Conservation (phyloP, 2,888 invertebrate species). For the Dicyrtoma fusca region DNA sequence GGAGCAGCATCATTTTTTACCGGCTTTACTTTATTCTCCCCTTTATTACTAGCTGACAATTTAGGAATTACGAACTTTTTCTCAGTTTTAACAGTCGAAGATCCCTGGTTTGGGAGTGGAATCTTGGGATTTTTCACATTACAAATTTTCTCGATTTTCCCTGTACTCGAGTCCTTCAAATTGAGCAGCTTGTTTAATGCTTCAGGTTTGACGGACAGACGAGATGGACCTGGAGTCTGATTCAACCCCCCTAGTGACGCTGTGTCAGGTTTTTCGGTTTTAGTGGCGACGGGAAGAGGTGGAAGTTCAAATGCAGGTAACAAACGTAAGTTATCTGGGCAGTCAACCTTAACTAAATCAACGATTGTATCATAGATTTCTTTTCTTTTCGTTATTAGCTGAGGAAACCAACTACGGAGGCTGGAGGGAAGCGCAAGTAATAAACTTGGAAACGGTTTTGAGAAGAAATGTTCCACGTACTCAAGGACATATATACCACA, state of each 20-base stretch:
- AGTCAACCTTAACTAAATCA: slow-evolving; percentile 72
- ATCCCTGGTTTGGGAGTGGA: not conserved
- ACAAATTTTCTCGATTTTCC: not conserved
- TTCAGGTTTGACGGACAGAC: not conserved
- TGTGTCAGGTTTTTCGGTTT: not conserved
- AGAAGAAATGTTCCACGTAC: slow-evolving; percentile 95
- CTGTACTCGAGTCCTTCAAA: no score
- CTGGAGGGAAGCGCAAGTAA: slow-evolving; percentile 59
- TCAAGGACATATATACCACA: slow-evolving; percentile 95
- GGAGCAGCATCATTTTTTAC: no score
- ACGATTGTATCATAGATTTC: slow-evolving; percentile 80
- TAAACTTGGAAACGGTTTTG: slow-evolving; percentile 57
- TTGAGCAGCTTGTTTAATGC: no score
- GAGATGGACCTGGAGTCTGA: no score
- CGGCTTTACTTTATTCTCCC: not conserved
- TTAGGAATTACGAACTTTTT: not conserved
- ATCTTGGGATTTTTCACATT: not conserved
- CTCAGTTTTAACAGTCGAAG: not conserved
- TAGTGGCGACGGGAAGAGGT: not conserved
- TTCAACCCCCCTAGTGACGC: not conserved
- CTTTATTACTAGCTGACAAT: not conserved
- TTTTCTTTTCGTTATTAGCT: slow-evolving; percentile 83
- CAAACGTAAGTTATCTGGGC: slow-evolving; percentile 57
- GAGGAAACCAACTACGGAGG: slow-evolving; percentile 83
- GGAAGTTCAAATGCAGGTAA: slow-evolving; percentile 42